phyloP scores from a whole-genome alignment of 1,140 invertebrate species.

The Drosophila repletoides region DNA sequence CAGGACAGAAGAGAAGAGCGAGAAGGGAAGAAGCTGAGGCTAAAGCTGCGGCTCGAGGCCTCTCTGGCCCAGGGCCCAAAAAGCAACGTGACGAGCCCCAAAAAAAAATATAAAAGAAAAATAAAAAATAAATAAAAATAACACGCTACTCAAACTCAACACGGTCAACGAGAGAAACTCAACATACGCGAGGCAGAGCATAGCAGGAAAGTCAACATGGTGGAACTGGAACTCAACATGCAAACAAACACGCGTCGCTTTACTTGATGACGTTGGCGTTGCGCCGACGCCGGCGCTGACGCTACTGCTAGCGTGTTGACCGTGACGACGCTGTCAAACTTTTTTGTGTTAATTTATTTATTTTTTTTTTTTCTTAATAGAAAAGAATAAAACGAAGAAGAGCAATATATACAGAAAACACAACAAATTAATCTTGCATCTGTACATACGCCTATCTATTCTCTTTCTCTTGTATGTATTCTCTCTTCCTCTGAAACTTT shows the following conservation, averaged over 20 bases:
- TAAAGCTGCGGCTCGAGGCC: neutral
- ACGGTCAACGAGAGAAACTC: conserved; percentile 22
- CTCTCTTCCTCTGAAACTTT: neutral
- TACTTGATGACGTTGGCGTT: conserved; percentile 9
- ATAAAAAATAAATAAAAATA: conserved; percentile 41
- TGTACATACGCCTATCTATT: neutral
- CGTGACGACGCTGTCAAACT: conserved; percentile 20
- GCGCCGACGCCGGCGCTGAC: neutral
- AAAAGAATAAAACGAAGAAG: neutral
- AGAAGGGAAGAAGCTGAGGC: too few species aligned
- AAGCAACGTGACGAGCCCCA: conserved; percentile 53
- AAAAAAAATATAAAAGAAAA: conserved; percentile 14
- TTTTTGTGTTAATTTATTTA: too few species aligned
- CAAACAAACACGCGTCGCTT: neutral
- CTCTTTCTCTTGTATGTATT: neutral
- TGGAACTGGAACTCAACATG: neutral
- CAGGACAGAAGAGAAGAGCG: neutral
- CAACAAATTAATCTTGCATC: too few species aligned
- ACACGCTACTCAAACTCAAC: conserved; percentile 52
- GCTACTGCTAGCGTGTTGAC: conserved; percentile 6
- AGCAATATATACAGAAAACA: neutral
- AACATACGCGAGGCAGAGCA: conserved; percentile 15
- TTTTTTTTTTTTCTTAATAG: neutral
- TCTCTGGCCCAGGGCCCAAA: neutral
- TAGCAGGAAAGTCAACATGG: conserved; percentile 12